Base-by-base conservation (phyloP, 2,113 vertebrate species). In the Abramis brama region DNA sequence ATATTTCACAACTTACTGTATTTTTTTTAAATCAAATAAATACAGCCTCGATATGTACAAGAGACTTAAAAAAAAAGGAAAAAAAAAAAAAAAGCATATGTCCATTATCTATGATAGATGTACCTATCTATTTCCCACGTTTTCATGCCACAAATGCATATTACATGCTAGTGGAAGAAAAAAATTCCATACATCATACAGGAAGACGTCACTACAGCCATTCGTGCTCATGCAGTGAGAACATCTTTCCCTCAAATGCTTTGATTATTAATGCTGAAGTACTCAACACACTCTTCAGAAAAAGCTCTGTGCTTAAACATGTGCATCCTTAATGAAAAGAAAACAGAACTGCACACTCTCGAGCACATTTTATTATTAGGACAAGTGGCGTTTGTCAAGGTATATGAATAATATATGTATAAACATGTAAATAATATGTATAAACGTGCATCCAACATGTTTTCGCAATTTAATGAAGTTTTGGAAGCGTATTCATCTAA, bases 231-330 rank as follows among this genome's bases (percentile, higher is more conserved):
- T 23, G 33, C n/a, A 25, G 21, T 25, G 5, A 79, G 25, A 76
- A 55, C 57, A 80, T 45, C 2, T 43, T 79, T 45, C 27, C 47
- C 47, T 80, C 7, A 30, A 57, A 19, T 19, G 79, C 39, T 64
- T 80, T 80, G 59, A 25, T 80, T 30, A 47, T 80, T 43, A 80
- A 45, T 80, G 78, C 36, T 64, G 19, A 79, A 39, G 21, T 15
- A 57, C 75, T 60, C 39, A 64, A 64, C 39, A 64, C 59, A 27
- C 2, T 66, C 74, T 77, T 66, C 39, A 81, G 39, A 47, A 64
- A 33, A 47, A 81, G 25, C 75, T 55, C 17, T 75, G 19, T 43
- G 68, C 68, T 71, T 6, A 47, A 47, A 50, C 23, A 66, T 43
- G 43, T 43, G 43, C 43, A 43, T 43, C 39, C 39, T 43, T 43